Conservation (phyloP, 2,888 invertebrate genomes). For the Frankliniella fusca region DNA sequence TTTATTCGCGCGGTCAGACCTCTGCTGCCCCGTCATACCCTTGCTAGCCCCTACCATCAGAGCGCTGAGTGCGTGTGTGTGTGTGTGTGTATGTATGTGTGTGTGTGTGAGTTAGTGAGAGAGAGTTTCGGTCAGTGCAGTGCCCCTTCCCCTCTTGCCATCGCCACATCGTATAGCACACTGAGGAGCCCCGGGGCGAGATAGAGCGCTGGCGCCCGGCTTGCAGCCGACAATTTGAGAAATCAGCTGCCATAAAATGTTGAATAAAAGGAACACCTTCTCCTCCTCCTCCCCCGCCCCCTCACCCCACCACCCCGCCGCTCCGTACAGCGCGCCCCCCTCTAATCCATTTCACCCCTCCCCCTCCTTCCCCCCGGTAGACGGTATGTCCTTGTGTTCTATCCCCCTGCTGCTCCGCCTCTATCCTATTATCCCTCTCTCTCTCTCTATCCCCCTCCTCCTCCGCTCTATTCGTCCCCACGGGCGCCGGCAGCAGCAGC, state of each 20-base stretch:
- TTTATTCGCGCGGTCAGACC: too few species aligned
- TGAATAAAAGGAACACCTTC: conserved; percentile 26
- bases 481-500: neutral
- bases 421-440: neutral
- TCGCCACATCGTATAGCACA: neutral
- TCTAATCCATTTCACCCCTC: too few species aligned
- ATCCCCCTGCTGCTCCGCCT: neutral
- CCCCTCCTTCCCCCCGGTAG: too few species aligned
- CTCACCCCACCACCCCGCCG: too few species aligned
- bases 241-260: conserved; percentile 26
- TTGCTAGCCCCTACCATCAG: too few species aligned
- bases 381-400: neutral
- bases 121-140: too few species aligned
- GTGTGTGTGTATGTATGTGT: too few species aligned
- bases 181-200: neutral
- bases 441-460: neutral
- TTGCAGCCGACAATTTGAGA: conserved; percentile 21
- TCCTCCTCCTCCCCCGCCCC: neutral
- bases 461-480: neutral
- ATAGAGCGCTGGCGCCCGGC: neutral
- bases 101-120: too few species aligned
- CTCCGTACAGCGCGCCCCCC: too few species aligned
- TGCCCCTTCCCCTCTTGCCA: neutral
- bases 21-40: too few species aligned
- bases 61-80: too few species aligned